Conservation (phyloP, 1,140 invertebrate species). For the Harpegnathos saltator region DNA sequence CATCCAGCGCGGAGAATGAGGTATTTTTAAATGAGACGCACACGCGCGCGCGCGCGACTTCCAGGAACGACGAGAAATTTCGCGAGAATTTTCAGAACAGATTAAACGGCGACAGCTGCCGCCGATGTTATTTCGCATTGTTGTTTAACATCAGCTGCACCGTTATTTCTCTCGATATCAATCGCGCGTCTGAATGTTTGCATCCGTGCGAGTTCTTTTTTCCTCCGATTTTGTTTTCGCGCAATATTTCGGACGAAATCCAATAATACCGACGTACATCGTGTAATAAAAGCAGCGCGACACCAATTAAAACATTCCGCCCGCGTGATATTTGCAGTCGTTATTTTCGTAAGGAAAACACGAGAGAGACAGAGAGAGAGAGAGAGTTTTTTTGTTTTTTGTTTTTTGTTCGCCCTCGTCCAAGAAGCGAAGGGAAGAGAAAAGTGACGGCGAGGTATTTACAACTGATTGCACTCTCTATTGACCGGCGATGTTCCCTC, state of each 20-base stretch:
- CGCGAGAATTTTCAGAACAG: constrained; percentile 8
- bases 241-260: constrained; percentile 31
- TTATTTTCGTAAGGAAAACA: constrained; percentile 1
- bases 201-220: constrained; percentile 19
- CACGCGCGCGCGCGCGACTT: neutral
- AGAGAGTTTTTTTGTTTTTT: no score
- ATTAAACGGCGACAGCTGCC: constrained; percentile 37
- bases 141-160: constrained; percentile 39
- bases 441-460: constrained; percentile 23
- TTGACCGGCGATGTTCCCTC: constrained; percentile 40
- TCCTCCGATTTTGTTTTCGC: constrained; percentile 1
- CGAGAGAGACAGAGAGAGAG: no score
- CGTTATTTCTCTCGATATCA: constrained; percentile 39
- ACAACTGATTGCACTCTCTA: constrained; percentile 43
- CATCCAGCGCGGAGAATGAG: neutral
- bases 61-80: neutral
- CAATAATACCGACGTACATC: constrained; percentile 16
- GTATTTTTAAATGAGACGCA: neutral
- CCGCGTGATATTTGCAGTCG: neutral
- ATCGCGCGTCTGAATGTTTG: neutral
- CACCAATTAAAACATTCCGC: constrained; percentile 1
- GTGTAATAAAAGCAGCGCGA: constrained; percentile 26
- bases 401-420: neutral
- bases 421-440: neutral
- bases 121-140: constrained; percentile 27